Conservation (phyloP, 2,888 invertebrate genomes). For the Rhagonycha lutea region DNA sequence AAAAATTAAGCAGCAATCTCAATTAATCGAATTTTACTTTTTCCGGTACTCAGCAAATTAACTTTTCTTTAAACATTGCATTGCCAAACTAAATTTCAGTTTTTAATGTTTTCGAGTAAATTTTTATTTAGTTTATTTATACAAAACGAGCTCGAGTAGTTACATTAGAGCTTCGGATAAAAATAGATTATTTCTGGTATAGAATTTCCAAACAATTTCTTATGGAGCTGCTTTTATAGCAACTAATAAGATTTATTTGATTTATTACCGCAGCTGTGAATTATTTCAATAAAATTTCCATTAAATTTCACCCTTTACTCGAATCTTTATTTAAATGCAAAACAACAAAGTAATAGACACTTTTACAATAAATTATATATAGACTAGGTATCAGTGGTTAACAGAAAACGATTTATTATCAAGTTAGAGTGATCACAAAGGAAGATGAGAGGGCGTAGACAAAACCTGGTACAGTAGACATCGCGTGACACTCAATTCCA, state of each 20-base stretch:
- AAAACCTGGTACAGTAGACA: too few species aligned
- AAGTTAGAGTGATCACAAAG: too few species aligned
- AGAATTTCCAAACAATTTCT: conserved; percentile 32
- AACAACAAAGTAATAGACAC: neutral
- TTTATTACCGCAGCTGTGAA: conserved; percentile 3
- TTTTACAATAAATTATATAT: neutral
- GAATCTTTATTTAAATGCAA: neutral
- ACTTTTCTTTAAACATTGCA: neutral
- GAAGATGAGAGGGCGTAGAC: too few species aligned
- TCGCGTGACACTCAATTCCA: too few species aligned
- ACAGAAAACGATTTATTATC: too few species aligned
- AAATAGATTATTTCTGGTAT: conserved; percentile 32
- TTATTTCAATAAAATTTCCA: neutral
- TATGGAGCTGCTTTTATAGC: conserved; percentile 27
- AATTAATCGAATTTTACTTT: neutral
- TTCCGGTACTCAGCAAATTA: neutral
- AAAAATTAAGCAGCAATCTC: neutral
- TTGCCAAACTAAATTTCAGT: neutral
- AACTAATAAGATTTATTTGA: neutral
- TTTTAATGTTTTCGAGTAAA: neutral
- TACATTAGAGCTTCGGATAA: conserved; percentile 4
- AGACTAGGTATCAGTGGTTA: too few species aligned
- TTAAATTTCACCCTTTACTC: neutral
- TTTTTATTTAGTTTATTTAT: conserved; percentile 3
- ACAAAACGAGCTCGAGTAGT: neutral